phyloP scores from a whole-genome alignment of 2,888 invertebrate genomes.

The Agrenia bidenticulata region DNA sequence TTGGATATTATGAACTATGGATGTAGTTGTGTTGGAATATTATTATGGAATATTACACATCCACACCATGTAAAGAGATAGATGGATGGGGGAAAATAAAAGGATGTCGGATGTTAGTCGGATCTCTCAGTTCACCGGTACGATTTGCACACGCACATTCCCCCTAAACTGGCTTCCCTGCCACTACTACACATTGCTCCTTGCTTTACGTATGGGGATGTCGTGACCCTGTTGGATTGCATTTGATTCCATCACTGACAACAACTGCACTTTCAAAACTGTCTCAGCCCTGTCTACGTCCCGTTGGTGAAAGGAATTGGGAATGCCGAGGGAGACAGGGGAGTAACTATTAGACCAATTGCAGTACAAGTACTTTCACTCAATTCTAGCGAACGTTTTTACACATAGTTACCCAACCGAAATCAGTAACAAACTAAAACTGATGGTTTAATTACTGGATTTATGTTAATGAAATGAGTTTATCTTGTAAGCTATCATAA shows the following conservation, averaged over 20 bases:
- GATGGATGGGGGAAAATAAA: slow-evolving; percentile 33
- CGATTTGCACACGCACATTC: slow-evolving; percentile 22
- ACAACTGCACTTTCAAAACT: slow-evolving; percentile 5
- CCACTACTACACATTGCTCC: background rate
- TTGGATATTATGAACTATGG: background rate
- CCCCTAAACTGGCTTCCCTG: background rate
- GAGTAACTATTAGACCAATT: background rate
- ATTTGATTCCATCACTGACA: slow-evolving; percentile 4
- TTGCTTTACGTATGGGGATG: background rate
- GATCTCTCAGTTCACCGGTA: slow-evolving; percentile 10
- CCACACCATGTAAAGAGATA: slow-evolving; percentile 11
- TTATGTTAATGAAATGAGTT: too few species aligned
- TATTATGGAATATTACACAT: slow-evolving; percentile 15
- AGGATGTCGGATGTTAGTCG: slow-evolving; percentile 25
- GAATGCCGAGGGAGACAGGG: background rate
- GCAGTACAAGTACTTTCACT: background rate
- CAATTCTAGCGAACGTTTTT: too few species aligned
- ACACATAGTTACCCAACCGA: too few species aligned
- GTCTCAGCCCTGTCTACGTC: slow-evolving; percentile 4
- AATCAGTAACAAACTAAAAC: too few species aligned
- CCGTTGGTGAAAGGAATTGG: too few species aligned
- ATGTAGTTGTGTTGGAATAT: slow-evolving; percentile 14
- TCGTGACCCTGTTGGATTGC: slow-evolving; percentile 7
- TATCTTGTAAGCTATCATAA: too few species aligned
- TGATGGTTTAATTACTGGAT: too few species aligned